Conservation (phyloP, 2,113 vertebrate species). For the Eleginops maclovinus region DNA sequence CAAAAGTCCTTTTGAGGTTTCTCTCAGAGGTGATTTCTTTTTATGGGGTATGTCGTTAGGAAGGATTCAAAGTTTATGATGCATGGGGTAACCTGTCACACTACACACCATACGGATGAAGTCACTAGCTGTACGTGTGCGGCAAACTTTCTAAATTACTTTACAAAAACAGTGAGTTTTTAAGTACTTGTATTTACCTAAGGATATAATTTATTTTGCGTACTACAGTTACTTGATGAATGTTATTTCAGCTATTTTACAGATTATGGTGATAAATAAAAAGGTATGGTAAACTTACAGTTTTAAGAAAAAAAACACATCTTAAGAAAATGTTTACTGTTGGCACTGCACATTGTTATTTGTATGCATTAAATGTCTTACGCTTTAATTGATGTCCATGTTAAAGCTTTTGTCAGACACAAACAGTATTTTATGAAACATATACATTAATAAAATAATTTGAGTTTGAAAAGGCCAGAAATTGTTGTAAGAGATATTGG, state of each 20-base stretch:
- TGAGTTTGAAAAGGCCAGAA: no score
- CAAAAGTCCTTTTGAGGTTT: conserved; percentile 25
- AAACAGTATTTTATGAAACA: no score
- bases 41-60: conserved; percentile 45
- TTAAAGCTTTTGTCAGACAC: neutral
- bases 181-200: neutral
- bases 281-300: neutral
- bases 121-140: neutral
- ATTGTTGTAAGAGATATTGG: no score
- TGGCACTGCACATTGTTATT: neutral
- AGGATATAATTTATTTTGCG: neutral
- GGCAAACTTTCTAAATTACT: neutral
- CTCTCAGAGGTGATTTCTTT: conserved; percentile 58
- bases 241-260: neutral
- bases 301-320: no score
- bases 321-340: no score
- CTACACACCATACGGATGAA: neutral
- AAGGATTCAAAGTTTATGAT: conserved; percentile 62
- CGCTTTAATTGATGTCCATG: neutral
- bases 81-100: conserved; percentile 37
- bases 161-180: neutral
- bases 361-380: neutral
- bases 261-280: neutral
- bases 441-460: no score
- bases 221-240: neutral